Percentiles rank a stretch among this genome's conserved stretches.
phyloP scores from a whole-genome alignment of 2,113 vertebrate genomes.

The Myodes glareolus region DNA sequence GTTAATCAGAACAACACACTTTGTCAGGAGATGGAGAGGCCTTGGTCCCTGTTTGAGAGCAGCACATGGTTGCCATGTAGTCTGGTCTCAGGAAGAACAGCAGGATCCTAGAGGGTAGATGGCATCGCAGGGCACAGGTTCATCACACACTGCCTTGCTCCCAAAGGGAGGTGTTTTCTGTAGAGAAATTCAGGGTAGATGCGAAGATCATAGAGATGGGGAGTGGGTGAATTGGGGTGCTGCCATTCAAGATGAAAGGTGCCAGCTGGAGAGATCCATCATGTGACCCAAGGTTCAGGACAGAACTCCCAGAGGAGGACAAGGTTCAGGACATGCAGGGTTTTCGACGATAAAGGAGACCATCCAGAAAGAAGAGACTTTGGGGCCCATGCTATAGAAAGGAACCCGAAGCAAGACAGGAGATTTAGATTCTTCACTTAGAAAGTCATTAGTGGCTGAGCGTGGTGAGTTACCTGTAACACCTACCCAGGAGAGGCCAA shows the following conservation, averaged over 20 bases:
- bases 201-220: too few relatives aligned
- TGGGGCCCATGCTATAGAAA: background rate
- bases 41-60: background rate
- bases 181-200: background rate
- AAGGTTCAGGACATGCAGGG: background rate
- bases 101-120: background rate
- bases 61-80: background rate
- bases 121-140: background rate
- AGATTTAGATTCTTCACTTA: background rate
- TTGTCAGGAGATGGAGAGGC: background rate
- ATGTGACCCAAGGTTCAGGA: background rate
- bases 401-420: background rate
- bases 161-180: background rate
- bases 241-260: background rate
- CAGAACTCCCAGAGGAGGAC: background rate
- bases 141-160: background rate
- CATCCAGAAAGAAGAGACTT: background rate
- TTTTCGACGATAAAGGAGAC: background rate
- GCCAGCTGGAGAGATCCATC: background rate
- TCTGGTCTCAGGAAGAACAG: background rate
- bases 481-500: too few relatives aligned
- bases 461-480: background rate
- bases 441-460: background rate
- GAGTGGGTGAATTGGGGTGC: too few relatives aligned
- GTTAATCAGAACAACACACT: slow-evolving; percentile 16